Percentiles rank a stretch among this genome's conserved stretches.
Evolutionary conservation across 2,113 vertebrate genomes (phyloP).

Genomic region (Conger conger): DNA sequence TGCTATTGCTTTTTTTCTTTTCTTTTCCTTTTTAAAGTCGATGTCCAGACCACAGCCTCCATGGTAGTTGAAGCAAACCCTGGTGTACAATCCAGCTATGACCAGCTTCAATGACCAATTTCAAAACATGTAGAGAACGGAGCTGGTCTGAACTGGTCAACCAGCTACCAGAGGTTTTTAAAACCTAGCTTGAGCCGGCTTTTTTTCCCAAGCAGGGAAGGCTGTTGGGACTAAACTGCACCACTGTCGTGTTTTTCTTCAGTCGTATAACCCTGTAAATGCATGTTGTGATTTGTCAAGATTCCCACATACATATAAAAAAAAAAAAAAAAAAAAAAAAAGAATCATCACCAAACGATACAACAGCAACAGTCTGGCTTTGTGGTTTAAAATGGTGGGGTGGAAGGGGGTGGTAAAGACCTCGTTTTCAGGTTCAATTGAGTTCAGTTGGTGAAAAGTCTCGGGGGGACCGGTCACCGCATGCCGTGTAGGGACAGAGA

Average conservation of each 20-base stretch:
- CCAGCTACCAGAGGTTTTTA: too few relatives aligned
- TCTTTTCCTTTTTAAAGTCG: not conserved
- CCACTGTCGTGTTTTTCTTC: not conserved
- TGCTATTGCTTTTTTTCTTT: slow-evolving; percentile 43
- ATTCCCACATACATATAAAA: slow-evolving; percentile 22
- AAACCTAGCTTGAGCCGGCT: too few relatives aligned
- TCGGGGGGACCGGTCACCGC: slow-evolving; percentile 32
- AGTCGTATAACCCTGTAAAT: slow-evolving; percentile 51
- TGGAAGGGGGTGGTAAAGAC: slow-evolving; percentile 40
- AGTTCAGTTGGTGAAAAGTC: slow-evolving; percentile 50
- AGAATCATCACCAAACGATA: too few relatives aligned
- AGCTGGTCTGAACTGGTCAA: too few relatives aligned
- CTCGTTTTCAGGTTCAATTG: slow-evolving; percentile 34
- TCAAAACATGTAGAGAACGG: too few relatives aligned
- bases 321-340: slow-evolving; percentile 25
- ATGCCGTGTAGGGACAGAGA: not conserved
- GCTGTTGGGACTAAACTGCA: slow-evolving; percentile 2
- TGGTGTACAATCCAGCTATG: too few relatives aligned
- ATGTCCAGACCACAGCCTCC: not conserved
- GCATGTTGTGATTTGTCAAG: slow-evolving; percentile 43
- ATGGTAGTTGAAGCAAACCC: not conserved
- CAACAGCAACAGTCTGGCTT: slow-evolving; percentile 1
- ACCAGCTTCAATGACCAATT: too few relatives aligned
- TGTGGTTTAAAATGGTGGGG: slow-evolving; percentile 39
- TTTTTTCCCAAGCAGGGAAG: too few relatives aligned